Evolutionary conservation across 2,888 invertebrate species (phyloP), one percentile per base, ranked within the genome.

Genomic region (Nemotelus pantherinus): DNA sequence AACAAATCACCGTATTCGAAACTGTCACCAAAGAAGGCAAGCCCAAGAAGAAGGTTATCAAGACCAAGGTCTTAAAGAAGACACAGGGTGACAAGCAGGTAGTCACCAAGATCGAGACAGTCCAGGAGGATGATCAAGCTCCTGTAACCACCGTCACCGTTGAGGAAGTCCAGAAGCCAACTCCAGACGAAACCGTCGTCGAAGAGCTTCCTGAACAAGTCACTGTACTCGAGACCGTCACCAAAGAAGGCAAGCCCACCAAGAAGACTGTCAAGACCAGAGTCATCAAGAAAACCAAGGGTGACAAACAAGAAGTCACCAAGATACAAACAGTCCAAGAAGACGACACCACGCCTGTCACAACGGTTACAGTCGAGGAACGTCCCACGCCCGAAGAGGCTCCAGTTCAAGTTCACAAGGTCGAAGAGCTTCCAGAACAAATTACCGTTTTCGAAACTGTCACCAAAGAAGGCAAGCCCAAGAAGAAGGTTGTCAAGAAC

Each of bases 311-410:
- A 74, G 84, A 86, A 82, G 82, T 83, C 2, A 86, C 85, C 2
- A 84, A 85, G 81, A 86, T 88, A 76, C 78, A 83, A 78, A 81
- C 82, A 4, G 67, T 82, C 7, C 84, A 82, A 75, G 82, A 83
- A 79, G 82, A 82, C 80, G 87, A 87, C 82, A 81, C 87, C 45
- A 80, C 85, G 41, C 86, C 86, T 3, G 81, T 85, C 63, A 84
- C 83, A 6, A 83, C 83, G 4, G 81, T 82, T 0, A 85, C 84
- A 65, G 85, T 87, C 2, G 80, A 81, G 78, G 85, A 88, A 80
- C 53, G 78, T 41, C 80, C 78, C 43, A 7, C 75, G 76, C 84
- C 85, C 58, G 45, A 58, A 7, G 79, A 78, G 55, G 63, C 72
- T 9, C 80, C 80, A 0, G 76, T 79, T 60, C 64, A 77, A 64